Evolutionary conservation across 2,797 vertebrate genomes (phyloP).

Genomic region (Adrianichthys oophorus): DNA sequence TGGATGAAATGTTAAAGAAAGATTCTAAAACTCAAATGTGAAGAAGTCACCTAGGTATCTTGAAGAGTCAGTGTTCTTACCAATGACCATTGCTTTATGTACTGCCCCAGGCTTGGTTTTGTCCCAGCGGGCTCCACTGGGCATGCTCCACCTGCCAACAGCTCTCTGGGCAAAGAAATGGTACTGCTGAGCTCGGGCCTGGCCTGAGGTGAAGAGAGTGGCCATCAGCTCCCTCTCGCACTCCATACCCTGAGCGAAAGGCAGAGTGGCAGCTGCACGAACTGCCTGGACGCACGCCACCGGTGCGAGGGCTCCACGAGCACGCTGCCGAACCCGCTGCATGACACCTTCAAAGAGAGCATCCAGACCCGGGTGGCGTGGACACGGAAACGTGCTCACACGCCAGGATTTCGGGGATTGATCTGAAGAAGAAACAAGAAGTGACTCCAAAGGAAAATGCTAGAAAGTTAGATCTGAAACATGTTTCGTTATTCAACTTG

Average conservation of each 20-base stretch:
- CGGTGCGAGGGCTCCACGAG: slow-evolving; percentile 82
- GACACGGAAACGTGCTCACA: slow-evolving; percentile 70
- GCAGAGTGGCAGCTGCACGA: slow-evolving; percentile 74
- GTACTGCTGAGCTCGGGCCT: slow-evolving; percentile 87
- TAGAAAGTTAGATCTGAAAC: slow-evolving; percentile 7
- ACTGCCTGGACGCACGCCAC: slow-evolving; percentile 85
- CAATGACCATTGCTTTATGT: slow-evolving; percentile 85
- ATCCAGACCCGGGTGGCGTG: slow-evolving; percentile 66
- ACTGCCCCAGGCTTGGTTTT: slow-evolving; percentile 73
- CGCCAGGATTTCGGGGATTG: slow-evolving; percentile 74
- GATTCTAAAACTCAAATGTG: slow-evolving; percentile 25
- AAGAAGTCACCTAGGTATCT: slow-evolving; percentile 28
- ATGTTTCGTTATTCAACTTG: slow-evolving; percentile 22
- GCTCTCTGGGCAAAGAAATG: slow-evolving; percentile 87
- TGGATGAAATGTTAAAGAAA: slow-evolving; percentile 36
- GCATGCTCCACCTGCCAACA: slow-evolving; percentile 79
- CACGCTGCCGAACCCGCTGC: slow-evolving; percentile 63
- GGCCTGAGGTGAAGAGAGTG: slow-evolving; percentile 79
- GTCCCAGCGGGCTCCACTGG: slow-evolving; percentile 83
- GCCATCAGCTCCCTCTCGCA: slow-evolving; percentile 81
- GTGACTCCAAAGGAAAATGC: slow-evolving; percentile 6
- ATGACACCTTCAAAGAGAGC: slow-evolving; percentile 72
- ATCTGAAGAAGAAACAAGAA: slow-evolving; percentile 61
- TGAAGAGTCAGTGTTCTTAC: slow-evolving; percentile 70
- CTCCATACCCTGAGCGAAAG: slow-evolving; percentile 79